Percentiles rank a stretch among this genome's conserved stretches.
These are phyloP conservation scores for Otolemur garnettii DNA, from an alignment of 2,113 vertebrate genomes.

Conservation along the genomic window DNA sequence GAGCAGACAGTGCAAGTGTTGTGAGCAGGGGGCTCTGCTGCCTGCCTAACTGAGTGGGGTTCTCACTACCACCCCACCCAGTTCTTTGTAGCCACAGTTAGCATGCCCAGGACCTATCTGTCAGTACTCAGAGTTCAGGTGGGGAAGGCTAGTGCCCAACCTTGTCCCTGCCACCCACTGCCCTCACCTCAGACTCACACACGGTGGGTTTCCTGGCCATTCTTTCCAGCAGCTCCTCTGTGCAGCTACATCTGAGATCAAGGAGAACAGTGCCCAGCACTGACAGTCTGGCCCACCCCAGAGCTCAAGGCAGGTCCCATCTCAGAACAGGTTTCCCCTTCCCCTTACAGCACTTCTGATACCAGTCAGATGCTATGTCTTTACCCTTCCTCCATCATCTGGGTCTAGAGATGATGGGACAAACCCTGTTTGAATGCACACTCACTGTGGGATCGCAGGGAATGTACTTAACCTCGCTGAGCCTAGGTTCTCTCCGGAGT, in stretches of 20 bases:
- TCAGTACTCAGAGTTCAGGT: background rate
- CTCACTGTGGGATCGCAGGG: background rate
- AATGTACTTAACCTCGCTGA: constrained; percentile 27
- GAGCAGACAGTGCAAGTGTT: background rate
- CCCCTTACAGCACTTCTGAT: background rate
- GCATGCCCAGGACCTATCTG: background rate
- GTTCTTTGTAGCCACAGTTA: background rate
- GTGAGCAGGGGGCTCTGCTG: background rate
- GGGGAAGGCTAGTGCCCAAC: background rate
- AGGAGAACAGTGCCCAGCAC: constrained; percentile 79
- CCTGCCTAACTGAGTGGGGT: background rate
- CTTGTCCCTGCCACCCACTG: constrained; percentile 63
- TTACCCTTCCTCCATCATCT: background rate
- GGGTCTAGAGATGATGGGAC: background rate
- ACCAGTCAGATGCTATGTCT: background rate
- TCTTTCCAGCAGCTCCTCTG: constrained; percentile 95
- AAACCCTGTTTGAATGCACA: background rate
- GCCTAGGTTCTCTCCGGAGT: background rate
- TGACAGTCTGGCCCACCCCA: background rate
- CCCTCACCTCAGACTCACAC: constrained; percentile 95
- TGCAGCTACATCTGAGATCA: constrained; percentile 90
- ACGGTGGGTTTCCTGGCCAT: constrained; percentile 93
- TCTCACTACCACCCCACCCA: background rate
- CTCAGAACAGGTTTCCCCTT: background rate
- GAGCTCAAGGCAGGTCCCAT: background rate